phyloP scores from a whole-genome alignment of 2,113 vertebrate species.

The Chamaea fasciata region DNA sequence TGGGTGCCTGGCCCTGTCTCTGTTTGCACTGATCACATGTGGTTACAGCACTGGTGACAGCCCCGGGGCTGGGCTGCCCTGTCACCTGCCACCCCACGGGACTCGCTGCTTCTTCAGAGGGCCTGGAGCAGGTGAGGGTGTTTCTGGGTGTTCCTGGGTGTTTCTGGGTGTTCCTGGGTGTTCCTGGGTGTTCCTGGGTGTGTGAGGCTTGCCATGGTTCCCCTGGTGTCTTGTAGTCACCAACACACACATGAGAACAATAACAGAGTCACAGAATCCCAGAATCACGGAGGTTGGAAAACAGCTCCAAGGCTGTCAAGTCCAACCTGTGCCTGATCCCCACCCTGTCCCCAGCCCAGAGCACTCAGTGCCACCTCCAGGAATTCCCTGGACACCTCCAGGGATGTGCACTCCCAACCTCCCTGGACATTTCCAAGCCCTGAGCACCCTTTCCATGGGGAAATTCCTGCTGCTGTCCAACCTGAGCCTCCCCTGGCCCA shows the following conservation, averaged over 20 bases:
- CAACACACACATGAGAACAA: rapidly evolving
- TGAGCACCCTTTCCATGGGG: rapidly evolving
- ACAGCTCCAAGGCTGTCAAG: neutral
- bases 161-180: rapidly evolving
- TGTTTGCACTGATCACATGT: neutral
- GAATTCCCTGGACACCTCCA: rapidly evolving
- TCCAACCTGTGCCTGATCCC: rapidly evolving
- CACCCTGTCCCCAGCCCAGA: neutral
- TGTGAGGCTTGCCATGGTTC: rapidly evolving
- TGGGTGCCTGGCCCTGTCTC: neutral
- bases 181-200: rapidly evolving
- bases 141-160: rapidly evolving
- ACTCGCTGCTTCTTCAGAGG: rapidly evolving
- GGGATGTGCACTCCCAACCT: neutral
- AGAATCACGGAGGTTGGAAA: neutral
- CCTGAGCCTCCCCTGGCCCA: neutral
- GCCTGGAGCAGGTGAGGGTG: rapidly evolving
- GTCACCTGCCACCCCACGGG: rapidly evolving
- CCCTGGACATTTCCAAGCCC: rapidly evolving
- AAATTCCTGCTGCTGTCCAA: neutral
- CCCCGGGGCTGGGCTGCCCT: neutral
- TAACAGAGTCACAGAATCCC: neutral
- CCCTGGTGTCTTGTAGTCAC: neutral
- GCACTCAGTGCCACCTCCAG: rapidly evolving
- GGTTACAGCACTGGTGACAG: neutral